phyloP scores from a whole-genome alignment of 2,797 vertebrate genomes.

The Otolemur crassicaudatus region DNA sequence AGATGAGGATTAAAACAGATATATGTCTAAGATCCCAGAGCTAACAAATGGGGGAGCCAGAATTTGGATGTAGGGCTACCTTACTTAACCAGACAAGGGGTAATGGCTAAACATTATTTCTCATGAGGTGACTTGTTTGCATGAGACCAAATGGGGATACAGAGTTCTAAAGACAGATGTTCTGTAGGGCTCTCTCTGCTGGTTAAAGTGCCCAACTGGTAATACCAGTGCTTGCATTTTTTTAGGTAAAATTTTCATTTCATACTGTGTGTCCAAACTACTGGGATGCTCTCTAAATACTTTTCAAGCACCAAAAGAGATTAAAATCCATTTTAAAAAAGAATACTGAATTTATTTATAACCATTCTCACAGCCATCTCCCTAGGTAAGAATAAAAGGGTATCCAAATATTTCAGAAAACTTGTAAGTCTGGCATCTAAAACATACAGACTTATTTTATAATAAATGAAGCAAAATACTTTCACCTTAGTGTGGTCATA shows the following conservation, averaged over 20 bases:
- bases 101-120: background rate
- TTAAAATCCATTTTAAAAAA: background rate
- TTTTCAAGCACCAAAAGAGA: background rate
- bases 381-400: background rate
- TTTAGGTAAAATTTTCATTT: background rate
- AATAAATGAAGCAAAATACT: background rate
- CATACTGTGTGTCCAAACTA: background rate
- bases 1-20: background rate
- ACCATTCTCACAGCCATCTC: background rate
- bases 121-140: background rate
- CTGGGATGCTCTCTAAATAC: background rate
- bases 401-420: background rate
- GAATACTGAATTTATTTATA: background rate
- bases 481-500: background rate
- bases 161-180: background rate
- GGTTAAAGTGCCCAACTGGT: background rate
- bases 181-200: background rate
- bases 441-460: background rate
- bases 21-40: background rate
- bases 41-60: background rate
- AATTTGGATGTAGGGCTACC: background rate
- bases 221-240: background rate
- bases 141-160: background rate
- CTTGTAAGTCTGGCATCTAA: background rate
- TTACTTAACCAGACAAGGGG: background rate